These are phyloP conservation scores for Rhynchophorus ferrugineus DNA, from an alignment of 1,140 invertebrate genomes.

Conservation along the genomic window DNA sequence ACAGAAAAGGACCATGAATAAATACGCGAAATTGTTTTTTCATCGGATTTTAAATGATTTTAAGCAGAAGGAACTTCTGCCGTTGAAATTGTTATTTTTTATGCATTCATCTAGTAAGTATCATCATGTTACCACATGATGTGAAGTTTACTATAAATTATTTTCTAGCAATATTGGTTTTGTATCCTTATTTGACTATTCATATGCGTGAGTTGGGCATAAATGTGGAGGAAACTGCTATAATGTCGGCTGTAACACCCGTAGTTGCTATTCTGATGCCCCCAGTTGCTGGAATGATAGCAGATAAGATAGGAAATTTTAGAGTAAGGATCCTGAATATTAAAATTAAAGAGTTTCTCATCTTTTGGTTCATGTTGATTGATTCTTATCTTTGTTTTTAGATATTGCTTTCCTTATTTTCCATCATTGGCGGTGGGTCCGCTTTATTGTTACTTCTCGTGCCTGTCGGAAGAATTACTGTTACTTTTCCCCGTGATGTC, in stretches of 20 bases:
- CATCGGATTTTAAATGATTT: conserved; percentile 61
- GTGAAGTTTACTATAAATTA: not conserved
- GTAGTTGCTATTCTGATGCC: conserved; percentile 71
- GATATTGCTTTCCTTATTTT: conserved; percentile 62
- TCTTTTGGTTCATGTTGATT: not conserved
- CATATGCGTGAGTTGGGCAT: conserved; percentile 80
- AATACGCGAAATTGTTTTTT: conserved; percentile 53
- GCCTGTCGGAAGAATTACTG: conserved; percentile 60
- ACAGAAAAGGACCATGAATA: conserved; percentile 47
- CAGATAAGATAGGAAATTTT: conserved; percentile 75
- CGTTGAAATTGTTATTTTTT: conserved; percentile 68
- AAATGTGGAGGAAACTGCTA: conserved; percentile 74
- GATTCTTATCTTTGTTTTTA: conserved; percentile 34
- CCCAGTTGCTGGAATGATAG: conserved; percentile 66
- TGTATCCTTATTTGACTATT: conserved; percentile 78
- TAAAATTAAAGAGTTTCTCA: not conserved
- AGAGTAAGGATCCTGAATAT: conserved; percentile 49
- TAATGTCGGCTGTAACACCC: conserved; percentile 76
- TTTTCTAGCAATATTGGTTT: conserved; percentile 56
- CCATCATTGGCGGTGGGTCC: conserved; percentile 56
- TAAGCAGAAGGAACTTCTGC: conserved; percentile 60
- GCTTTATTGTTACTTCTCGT: conserved; percentile 61
- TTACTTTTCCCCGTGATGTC: conserved; percentile 54
- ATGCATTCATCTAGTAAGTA: conserved; percentile 69
- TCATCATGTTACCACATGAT: not conserved